phyloP scores from a whole-genome alignment of 2,888 invertebrate genomes.

The Pandemis heparana region DNA sequence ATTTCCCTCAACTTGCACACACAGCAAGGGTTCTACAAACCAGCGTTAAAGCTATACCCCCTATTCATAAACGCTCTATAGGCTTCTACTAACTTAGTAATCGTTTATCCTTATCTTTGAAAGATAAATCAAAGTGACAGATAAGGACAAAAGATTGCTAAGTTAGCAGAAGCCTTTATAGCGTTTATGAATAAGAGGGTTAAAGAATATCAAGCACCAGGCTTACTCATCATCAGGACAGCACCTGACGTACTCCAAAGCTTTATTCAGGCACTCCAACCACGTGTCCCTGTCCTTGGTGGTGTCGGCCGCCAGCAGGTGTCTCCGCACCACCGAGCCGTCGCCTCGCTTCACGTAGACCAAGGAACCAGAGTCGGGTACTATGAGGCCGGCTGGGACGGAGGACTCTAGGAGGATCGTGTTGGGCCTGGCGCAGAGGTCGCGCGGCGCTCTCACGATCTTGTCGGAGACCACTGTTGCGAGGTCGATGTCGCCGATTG shows the following conservation, averaged over 20 bases:
- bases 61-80: too few relatives aligned
- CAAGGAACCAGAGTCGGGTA: constrained; percentile 70
- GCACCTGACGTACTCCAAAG: constrained; percentile 90
- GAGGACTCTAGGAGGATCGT: constrained; percentile 94
- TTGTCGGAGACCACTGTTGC: constrained; percentile 89
- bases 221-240: constrained; percentile 59
- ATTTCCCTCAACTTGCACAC: too few relatives aligned
- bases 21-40: too few relatives aligned
- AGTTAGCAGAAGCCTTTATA: too few relatives aligned
- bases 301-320: constrained; percentile 96
- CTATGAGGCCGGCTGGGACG: constrained; percentile 78
- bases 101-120: too few relatives aligned
- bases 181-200: too few relatives aligned
- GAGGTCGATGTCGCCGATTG: constrained; percentile 93
- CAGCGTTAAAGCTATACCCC: not conserved
- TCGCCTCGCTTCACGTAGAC: constrained; percentile 63
- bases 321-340: constrained; percentile 78
- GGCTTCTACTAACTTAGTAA: too few relatives aligned
- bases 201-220: constrained; percentile 14
- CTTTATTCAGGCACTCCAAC: constrained; percentile 94
- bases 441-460: constrained; percentile 92
- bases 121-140: too few relatives aligned
- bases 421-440: constrained; percentile 96
- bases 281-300: constrained; percentile 95
- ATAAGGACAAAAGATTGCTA: too few relatives aligned